Evolutionary conservation across 2,113 vertebrate genomes (phyloP), one percentile per base, ranked within the genome.

Genomic region (Amia ocellicauda): DNA sequence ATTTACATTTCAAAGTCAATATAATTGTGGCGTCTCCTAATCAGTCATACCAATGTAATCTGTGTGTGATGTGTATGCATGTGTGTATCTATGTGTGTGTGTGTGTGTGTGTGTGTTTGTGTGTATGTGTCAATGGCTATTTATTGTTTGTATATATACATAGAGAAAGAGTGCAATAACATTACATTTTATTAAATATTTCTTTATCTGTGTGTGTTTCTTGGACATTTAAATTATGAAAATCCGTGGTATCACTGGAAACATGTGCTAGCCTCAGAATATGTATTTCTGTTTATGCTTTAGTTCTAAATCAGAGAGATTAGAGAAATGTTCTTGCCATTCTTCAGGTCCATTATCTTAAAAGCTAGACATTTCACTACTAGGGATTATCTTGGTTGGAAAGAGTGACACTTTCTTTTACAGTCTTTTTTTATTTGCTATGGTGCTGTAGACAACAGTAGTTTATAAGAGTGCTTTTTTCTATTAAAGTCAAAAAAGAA

Each of bases 361-460:
- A 73, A 76, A 71, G 27, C 47, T 53, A 72, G 29, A 27, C 65
- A 36, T 59, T 71, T 77, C 57, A 66, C 63, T 71, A 83, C 54
- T 60, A n/a, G 60, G 60, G 72, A 78, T 74, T 61, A 77, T 69
- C 65, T 43, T 53, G 3, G 2, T 50, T n/a, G 67, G 68, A 74
- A 63, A 58, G 62, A 74, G 31, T 61, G 67, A 16, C 58, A 16
- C 52, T 72, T 80, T 78, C 58, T 62, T 40, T 66, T 54, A 62
- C 66, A 68, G 20, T 43, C 13, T 3, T 28, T 58, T 20, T 79
- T 74, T 73, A 42, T 65, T 58, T 76, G 67, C 75, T 65, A 3
- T 64, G 74, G 45, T 72, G 74, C 66, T 66, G 36, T 78, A 78
- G 69, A 72, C 65, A 77, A 19, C 68, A 70, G 62, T 11, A 74